Evolutionary conservation across 2,113 vertebrate genomes (phyloP), one percentile per base, ranked within the genome.

Genomic region (Turdus rufiventris): DNA sequence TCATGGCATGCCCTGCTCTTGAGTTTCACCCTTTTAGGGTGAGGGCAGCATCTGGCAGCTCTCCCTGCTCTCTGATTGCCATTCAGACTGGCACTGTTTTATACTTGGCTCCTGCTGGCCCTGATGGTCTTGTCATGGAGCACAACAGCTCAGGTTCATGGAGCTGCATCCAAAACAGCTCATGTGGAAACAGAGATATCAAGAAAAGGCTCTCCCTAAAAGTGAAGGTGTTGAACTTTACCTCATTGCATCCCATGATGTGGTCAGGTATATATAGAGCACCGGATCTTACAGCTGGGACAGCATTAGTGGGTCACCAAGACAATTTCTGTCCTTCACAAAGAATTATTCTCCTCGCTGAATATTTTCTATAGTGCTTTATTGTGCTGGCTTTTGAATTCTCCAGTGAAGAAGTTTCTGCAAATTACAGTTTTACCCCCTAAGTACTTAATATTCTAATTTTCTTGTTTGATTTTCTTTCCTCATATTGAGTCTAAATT

Each of bases 161-260:
- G 38, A 66, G 63, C 63, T 57, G 38, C 3, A 1, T 8, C 43
- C 56, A 33, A 36, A 33, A 5, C 12, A 21, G 65, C 53, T 31
- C 19, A 19, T 1, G 18, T 34, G 80, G 87, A 73, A 93, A 51
- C 33, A n/a, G 62, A 33, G 63, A 8, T 15, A 28, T 0, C 5
- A 29, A 42, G 63, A 42, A 72, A 68, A 75, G 43, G 8, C 29
- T 75, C 20, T 72, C 24, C 24, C 19, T 34, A 19, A 53, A 38
- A 81, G n/a, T 0, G 0, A 40, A 3, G 2, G 18, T 19, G 48
- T 68, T 61, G 9, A 34, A 21, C 28, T 61, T 53, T 1, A 8
- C 33, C 34, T 62, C 24, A 0, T 14, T 5, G 8, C 50, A 7
- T 20, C 42, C 57, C 66, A 4, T 5, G 17, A 6, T 74, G n/a